Evolutionary conservation across 2,888 invertebrate genomes (phyloP), one percentile per base, ranked within the genome.

Genomic region (Lathronympha strigana): DNA sequence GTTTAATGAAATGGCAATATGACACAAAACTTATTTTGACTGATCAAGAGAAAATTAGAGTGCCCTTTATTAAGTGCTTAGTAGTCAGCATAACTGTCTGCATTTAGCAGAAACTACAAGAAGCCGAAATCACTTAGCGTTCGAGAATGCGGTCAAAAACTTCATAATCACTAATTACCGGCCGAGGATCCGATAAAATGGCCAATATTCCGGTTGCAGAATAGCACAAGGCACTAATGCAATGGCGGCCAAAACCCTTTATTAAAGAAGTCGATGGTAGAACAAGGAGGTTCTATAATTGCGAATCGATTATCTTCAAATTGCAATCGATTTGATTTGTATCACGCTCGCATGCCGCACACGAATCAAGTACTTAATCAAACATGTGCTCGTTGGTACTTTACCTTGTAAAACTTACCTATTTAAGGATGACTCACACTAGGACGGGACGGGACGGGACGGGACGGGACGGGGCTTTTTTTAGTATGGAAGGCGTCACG

Each of bases 221-320:
- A 84, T 75, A 74, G 80, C 70, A 75, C 82, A 79, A 82, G 81
- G 82, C 75, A 74, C 76, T 71, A 69, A 74, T 76, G 76, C 79
- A 80, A 74, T 66, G 63, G 17, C 66, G 63, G 64, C 69, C 73
- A 71, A 76, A 82, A 74, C 81, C 80, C 67, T 72, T 81, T 70
- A 84, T 87, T 87, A 86, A 72, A 75, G 61, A 68, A 76, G 68
- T 70, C 76, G 80, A 81, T 81, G 79, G 81, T 81, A 81, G 78
- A 82, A 84, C 83, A 83, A 82, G 79, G 79, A 71, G 67, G 75
- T 75, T 72, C 72, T 62, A 73, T 80, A 76, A 83, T 80, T 77
- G 75, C 72, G 69, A 76, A 81, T 80, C 74, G 74, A 74, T 75
- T 73, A 78, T 78, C 74, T 69, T 76, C 75, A 71, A 67, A 69